Base-by-base conservation (phyloP, 2,888 invertebrate genomes). In the Portevinia maculata region DNA sequence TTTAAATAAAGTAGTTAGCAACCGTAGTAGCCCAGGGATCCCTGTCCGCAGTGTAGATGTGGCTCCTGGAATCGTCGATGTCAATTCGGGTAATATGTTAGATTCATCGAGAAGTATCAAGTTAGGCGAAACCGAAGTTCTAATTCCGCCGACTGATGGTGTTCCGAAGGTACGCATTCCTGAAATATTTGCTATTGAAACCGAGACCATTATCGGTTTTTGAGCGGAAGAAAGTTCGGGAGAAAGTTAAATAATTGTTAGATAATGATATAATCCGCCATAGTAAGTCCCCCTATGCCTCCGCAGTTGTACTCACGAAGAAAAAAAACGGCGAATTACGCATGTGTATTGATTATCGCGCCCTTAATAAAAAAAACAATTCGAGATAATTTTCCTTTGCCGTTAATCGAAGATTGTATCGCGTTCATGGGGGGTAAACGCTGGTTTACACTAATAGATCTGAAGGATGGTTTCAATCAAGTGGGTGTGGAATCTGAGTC, bases 151-250 rank as follows among this genome's bases (percentile, higher is more conserved):
- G 48, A 48, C 28, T 21, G 48, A 48, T 48, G 48, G 3, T 48
- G 0, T 13, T n/a, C 24, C n/a, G 24, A 21, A 48, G 48, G 28
- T 3, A 28, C 48, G 21, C 48, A 41, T 41, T 41, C 41, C 41
- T 8, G 17, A 41, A 4, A 41, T 41, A 13, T 41, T 41, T 41
- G 13, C 41, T 1, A 41, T 41, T 41, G 41, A 41, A 34, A 3
- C 30, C 50, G 30, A 50, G 50, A 50, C 50, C 50, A 28, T 50
- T 50, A 30, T 50, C 50, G 15, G 50, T 50, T 13, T 50, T 50
- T 15, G 28, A 50, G 50, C 50, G 50, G 28, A 28, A 13, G 11
- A 28, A 50, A 8, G 28, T 50, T 15, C 28, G 46, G 6, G 28
- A 28, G 4, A 50, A 50, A 15, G 50, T 50, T 1, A 3, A 50